Conservation (phyloP, 92 coral and sea anemone genomes). For the Parazoanthus atlanticus region DNA sequence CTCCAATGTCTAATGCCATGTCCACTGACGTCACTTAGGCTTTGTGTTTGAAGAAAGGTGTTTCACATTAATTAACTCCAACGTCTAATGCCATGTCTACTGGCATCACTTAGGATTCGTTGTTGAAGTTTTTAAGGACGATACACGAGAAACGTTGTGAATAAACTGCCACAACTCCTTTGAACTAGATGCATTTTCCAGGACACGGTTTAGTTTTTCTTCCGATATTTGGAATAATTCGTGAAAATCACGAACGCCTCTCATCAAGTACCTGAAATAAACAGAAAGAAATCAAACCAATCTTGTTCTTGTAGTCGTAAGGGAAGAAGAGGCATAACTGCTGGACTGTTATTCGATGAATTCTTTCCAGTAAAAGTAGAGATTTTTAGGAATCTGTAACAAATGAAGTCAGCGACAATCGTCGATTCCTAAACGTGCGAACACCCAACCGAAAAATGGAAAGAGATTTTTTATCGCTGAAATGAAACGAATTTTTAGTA, state of each 20-base stretch:
- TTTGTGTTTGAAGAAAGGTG: neutral
- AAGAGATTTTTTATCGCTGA: too few relatives aligned
- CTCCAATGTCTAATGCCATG: neutral
- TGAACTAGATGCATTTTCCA: constrained; percentile 75
- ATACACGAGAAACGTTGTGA: constrained; percentile 47
- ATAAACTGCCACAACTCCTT: constrained; percentile 91
- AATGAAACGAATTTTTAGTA: too few relatives aligned
- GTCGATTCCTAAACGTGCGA: too few relatives aligned
- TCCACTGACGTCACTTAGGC: neutral
- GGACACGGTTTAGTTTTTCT: constrained; percentile 61
- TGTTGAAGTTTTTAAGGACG: neutral
- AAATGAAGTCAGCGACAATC: too few relatives aligned
- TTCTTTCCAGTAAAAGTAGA: too few relatives aligned
- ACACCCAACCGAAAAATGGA: too few relatives aligned
- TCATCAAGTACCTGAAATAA: constrained; percentile 78
- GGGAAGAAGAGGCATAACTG: neutral
- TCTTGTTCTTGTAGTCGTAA: neutral
- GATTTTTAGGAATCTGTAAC: too few relatives aligned
- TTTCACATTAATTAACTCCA: neutral
- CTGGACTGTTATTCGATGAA: neutral
- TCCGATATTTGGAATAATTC: constrained; percentile 74
- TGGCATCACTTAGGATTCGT: constrained; percentile 3
- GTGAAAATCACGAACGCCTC: constrained; percentile 68
- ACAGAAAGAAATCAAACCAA: neutral
- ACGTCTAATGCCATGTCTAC: neutral